Conservation (phyloP, 2,113 vertebrate species). For the Heliornis fulica region DNA sequence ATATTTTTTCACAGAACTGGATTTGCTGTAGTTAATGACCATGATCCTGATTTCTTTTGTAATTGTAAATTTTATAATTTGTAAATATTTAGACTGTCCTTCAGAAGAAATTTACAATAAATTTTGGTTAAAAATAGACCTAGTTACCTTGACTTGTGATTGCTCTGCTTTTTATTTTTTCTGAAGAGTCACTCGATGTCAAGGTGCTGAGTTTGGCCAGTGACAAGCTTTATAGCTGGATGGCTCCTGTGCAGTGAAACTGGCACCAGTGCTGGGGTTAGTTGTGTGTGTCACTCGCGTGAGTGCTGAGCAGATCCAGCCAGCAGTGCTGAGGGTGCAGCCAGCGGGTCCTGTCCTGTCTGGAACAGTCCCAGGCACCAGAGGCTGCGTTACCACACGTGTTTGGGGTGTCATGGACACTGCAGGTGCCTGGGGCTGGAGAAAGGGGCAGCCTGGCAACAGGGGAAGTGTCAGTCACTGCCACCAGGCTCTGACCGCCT, state of each 20-base stretch:
- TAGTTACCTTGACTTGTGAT: neutral
- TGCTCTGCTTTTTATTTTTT: neutral
- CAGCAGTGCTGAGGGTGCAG: neutral
- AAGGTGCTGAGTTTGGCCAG: neutral
- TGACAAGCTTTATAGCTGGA: no score
- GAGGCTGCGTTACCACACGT: no score
- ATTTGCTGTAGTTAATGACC: constrained; percentile 21
- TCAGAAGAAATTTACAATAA: constrained; percentile 28
- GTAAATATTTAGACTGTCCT: constrained; percentile 16
- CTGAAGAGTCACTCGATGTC: neutral
- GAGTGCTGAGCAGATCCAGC: neutral
- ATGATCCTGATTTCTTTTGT: constrained; percentile 22
- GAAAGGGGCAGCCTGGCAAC: neutral
- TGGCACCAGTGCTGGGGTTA: neutral
- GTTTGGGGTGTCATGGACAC: rapidly evolving
- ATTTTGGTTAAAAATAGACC: neutral
- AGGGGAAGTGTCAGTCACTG: neutral
- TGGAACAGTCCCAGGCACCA: neutral
- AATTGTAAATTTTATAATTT: constrained; percentile 58
- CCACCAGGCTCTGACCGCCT: neutral
- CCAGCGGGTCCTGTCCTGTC: rapidly evolving
- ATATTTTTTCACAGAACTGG: constrained; percentile 67
- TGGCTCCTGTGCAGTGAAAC: neutral
- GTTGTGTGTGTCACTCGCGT: neutral
- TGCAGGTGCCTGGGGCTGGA: rapidly evolving